Percentiles rank a stretch among this genome's conserved stretches.
Conservation (phyloP, 2,113 vertebrate species). For the Caretta caretta region DNA sequence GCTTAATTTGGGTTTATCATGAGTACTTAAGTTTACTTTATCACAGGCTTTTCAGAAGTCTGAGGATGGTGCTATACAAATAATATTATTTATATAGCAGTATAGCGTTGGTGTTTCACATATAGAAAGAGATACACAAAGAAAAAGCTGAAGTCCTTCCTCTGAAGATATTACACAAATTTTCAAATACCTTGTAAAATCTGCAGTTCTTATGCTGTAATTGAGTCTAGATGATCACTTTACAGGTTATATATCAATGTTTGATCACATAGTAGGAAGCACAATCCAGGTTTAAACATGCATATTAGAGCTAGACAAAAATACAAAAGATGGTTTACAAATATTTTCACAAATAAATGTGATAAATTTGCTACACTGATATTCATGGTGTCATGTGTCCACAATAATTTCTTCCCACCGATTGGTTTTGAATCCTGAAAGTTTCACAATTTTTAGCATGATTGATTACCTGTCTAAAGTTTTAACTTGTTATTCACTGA, state of each 20-base stretch:
- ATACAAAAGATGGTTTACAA: background rate
- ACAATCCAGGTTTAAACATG: background rate
- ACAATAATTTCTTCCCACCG: background rate
- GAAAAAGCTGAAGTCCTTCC: background rate
- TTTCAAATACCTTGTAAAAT: background rate
- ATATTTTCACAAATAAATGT: background rate
- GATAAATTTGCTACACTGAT: background rate
- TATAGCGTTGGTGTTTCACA: background rate
- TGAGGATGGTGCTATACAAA: slow-evolving; percentile 15
- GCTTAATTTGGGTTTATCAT: slow-evolving; percentile 12
- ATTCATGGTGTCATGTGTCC: background rate
- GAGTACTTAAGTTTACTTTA: slow-evolving; percentile 16
- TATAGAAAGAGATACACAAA: background rate
- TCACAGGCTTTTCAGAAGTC: slow-evolving; percentile 3
- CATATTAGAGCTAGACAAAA: background rate
- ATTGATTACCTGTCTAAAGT: background rate
- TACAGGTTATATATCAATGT: background rate
- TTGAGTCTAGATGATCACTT: background rate
- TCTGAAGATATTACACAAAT: background rate
- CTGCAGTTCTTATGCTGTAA: background rate
- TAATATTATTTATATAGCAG: background rate
- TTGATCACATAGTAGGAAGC: background rate
- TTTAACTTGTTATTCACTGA: background rate
- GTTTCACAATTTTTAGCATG: background rate
- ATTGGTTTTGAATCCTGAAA: background rate